Conservation (phyloP, 2,113 vertebrate genomes). For the Charadrius vociferus region DNA sequence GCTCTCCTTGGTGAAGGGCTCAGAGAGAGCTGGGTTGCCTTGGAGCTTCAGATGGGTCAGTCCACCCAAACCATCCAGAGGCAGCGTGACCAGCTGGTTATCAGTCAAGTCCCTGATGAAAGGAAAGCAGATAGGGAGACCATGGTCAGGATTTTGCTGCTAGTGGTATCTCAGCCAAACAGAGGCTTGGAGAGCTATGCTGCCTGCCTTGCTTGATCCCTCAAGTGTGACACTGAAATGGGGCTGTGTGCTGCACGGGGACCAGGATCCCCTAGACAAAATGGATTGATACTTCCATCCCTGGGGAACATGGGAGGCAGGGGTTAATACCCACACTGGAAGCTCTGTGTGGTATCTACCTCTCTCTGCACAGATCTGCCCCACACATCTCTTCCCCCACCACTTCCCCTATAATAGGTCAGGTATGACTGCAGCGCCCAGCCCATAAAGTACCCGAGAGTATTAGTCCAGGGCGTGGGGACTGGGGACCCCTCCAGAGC, state of each 20-base stretch:
- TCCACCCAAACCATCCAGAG: constrained; percentile 83
- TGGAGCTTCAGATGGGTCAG: constrained; percentile 91
- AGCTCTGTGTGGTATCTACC: background rate
- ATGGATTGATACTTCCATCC: background rate
- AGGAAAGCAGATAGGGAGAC: background rate
- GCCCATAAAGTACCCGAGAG: background rate
- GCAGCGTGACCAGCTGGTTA: constrained; percentile 84
- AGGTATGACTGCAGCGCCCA: background rate
- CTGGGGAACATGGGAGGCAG: background rate
- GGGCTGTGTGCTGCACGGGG: background rate
- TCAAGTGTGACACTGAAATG: background rate
- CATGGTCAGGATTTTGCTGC: background rate
- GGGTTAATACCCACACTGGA: background rate
- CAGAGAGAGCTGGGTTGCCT: constrained; percentile 86
- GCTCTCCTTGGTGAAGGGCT: constrained; percentile 85
- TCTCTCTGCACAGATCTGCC: accelerated
- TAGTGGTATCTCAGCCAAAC: background rate
- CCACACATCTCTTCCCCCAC: background rate
- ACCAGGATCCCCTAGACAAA: background rate
- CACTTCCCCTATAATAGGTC: background rate
- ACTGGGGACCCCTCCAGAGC: background rate
- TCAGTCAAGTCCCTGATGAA: constrained; percentile 85
- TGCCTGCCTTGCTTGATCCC: background rate
- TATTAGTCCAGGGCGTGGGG: background rate
- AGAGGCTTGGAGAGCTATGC: background rate